Conservation (phyloP, 2,888 invertebrate species). For the Meganola albula region DNA sequence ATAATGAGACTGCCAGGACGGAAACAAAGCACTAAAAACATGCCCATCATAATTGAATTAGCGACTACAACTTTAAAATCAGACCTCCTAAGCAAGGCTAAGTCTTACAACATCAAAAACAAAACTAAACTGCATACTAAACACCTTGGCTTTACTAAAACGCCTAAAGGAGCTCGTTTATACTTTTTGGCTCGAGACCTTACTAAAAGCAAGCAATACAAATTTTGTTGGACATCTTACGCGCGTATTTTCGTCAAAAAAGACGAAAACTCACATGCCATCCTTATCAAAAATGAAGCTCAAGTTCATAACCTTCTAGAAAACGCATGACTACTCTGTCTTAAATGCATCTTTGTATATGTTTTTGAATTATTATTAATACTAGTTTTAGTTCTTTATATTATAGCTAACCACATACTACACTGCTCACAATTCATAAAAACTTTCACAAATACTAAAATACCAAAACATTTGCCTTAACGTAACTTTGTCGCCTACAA, state of each 20-base stretch:
- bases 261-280: not conserved
- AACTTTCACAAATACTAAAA: too few relatives aligned
- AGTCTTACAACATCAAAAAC: slow-evolving; percentile 1
- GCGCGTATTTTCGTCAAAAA: not conserved
- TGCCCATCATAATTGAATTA: slow-evolving; percentile 6
- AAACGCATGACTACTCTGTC: not conserved
- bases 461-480: too few relatives aligned
- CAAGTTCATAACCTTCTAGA: not conserved
- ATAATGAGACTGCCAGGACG: slow-evolving; percentile 3
- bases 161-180: too few relatives aligned
- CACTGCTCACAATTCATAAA: too few relatives aligned
- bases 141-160: slow-evolving; percentile 2
- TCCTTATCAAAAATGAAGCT: not conserved
- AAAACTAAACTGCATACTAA: not conserved
- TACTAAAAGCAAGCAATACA: not conserved
- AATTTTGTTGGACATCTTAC: not conserved
- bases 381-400: too few relatives aligned
- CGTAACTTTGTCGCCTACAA: too few relatives aligned
- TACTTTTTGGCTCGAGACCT: too few relatives aligned
- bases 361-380: too few relatives aligned
- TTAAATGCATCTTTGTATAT: too few relatives aligned
- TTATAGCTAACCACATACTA: too few relatives aligned
- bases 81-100: slow-evolving; percentile 1
- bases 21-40: not conserved
- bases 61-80: slow-evolving; percentile 1